Evolutionary conservation across 2,888 invertebrate species (phyloP), one percentile per base, ranked within the genome.

Genomic region (Cephonodes hylas): DNA sequence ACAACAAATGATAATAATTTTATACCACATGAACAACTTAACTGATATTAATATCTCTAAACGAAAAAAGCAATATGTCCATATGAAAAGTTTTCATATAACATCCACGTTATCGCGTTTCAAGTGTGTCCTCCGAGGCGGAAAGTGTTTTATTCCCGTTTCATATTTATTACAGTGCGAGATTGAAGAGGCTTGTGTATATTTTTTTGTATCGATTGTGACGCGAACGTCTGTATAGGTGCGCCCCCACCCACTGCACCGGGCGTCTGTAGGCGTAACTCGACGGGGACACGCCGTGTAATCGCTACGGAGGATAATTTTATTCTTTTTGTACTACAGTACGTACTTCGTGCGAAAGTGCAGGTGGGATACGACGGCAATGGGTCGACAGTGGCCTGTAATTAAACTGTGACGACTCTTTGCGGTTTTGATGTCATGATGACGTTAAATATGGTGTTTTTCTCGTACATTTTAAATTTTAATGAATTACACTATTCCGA

Each of bases 141-240:
- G 38, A 31, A 53, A 46, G n/a, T 25, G 15, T 10, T 31, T 31
- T 18, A 22, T 20, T 13, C 18, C 1, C 15, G 15, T 13, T 25
- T 25, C 48, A 25, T 48, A 48, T 48, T 48, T 53, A 53, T 31
- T 53, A 53, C 18, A 27, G 27, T 15, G 15, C 53, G 53, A 53
- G 31, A 27, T 31, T 53, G 53, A 31, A 53, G 27, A 15, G 31
- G 27, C 18, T 27, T 27, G 18, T 53, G n/a, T 27, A 27, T 53
- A 18, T n/a, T 53, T 18, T 31, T 53, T 45, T 48, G 27, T 53
- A 53, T 53, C 31, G 53, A 53, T 53, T 53, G 6, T n/a, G n/a
- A n/a, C n/a, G n/a, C 18, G 31, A 44, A 18, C 8, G 44, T 31
- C 53, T 48, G n/a, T 25, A 25, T 20, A 22, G 22, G 22, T 13